Evolutionary conservation across 2,888 invertebrate species (phyloP), one percentile per base, ranked within the genome.

Genomic region (Drosophila atripex): DNA sequence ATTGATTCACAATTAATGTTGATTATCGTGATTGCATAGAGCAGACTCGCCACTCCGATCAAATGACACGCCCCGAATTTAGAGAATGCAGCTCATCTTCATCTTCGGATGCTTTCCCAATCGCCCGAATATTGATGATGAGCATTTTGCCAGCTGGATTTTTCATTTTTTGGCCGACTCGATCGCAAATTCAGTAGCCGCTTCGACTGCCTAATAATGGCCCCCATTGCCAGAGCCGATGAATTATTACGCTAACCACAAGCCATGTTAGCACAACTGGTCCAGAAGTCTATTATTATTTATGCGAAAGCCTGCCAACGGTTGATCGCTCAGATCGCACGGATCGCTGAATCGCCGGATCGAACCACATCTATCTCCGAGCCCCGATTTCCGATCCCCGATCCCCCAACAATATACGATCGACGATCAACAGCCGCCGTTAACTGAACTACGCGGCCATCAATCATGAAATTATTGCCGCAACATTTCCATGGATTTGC

Each of bases 1-100:
- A 88, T 88, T 88, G 84, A 88, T 88, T 88, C 86, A 83, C 76
- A 77, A 84, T 88, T 84, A 84, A 84, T 78, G 78, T 86, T 85
- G 86, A 85, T 82, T 85, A 82, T 80, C 83, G 64, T 82, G 86
- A 80, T 85, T 71, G 47, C 43, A 60, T 28, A 30, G 59, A 65
- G 35, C 57, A 32, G 39, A 51, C 51, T 64, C 53, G 38, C 50
- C 59, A 28, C 11, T 9, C 39, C 60, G 35, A 51, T 50, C 50
- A 71, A 70, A 75, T 69, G 76, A 57, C 71, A 88, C 89, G 89
- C 89, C 89, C 88, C 85, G 80, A 85, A 85, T 88, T 88, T 51
- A 63, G 9, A 43, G 18, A 16, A 18, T 18, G 18, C 63, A 51
- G 52, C 43, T 64, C 21, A 39, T 1, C 28, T 69, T 60, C 63